Base-by-base conservation (phyloP, 2,113 vertebrate species). In the Crocuta crocuta region DNA sequence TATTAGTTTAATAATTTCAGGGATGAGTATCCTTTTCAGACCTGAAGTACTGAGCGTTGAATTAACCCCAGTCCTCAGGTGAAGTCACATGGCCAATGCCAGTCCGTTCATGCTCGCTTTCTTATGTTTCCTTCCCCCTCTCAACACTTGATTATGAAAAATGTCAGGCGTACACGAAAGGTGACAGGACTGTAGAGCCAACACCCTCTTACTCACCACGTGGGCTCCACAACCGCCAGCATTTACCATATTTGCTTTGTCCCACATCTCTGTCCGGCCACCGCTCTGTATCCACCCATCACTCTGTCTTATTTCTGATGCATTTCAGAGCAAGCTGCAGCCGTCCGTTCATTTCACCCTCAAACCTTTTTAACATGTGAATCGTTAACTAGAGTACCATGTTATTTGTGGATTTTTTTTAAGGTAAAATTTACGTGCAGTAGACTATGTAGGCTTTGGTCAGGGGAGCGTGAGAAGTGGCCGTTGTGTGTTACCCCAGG, bases 1-100 rank as follows among this genome's bases (percentile, higher is more conserved):
- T 10, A 79, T 13, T 39, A 39, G 31, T 13, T 63, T 43, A 48
- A 21, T 24, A 61, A 45, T 50, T 33, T 17, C 4, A 15, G 7
- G 91, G 66, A 8, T n/a, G 31, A 11, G 26, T 70, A 31, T 31
- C n/a, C 43, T 33, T 31, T 70, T 87, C 10, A 61, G 24, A 43
- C 10, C 43, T 31, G 2, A n/a, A 55, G 53, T 33, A 17, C 35
- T n/a, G 43, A 45, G 65, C 1, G 11, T n/a, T 43, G 23, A 65
- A 28, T 0, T 10, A 39, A 31, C 28, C n/a, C 43, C 43, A 15
- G 2, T 10, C 26, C 48, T 70, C 0, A 4, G 10, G 48, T 35
- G 50, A 87, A 48, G 10, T n/a, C 35, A 15, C 10, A 23, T 17
- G 39, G 31, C 53, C 88, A 48, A 24, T 0, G 0, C 24, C 33